Conservation (phyloP, 2,797 vertebrate species). For the Centroberyx gerrardi region DNA sequence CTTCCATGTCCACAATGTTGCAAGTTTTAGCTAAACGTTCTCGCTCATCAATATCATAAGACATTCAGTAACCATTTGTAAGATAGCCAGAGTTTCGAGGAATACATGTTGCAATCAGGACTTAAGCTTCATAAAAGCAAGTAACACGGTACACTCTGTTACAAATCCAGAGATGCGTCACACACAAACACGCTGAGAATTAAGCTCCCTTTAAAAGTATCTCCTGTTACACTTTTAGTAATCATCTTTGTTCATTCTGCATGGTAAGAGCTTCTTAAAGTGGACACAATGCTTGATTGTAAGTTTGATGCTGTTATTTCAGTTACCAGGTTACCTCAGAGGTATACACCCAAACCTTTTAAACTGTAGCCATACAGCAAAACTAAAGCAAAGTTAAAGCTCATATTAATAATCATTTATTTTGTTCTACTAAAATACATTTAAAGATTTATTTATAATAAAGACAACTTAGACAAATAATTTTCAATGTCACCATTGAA, state of each 20-base stretch:
- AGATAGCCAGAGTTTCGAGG: conserved; percentile 43
- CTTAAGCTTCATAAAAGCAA: conserved; percentile 61
- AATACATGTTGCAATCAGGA: conserved; percentile 65
- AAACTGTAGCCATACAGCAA: conserved; percentile 38
- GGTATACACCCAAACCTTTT: conserved; percentile 18
- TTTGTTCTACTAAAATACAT: conserved; percentile 68
- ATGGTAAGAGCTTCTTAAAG: conserved; percentile 24
- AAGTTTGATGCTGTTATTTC: conserved; percentile 52
- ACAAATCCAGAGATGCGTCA: conserved; percentile 55
- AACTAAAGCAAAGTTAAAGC: conserved; percentile 67
- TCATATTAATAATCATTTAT: conserved; percentile 58
- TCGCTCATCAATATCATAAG: conserved; percentile 43
- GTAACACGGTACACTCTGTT: conserved; percentile 55
- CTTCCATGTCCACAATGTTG: conserved; percentile 24
- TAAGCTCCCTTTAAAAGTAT: conserved; percentile 46
- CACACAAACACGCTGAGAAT: conserved; percentile 52
- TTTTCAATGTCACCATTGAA: conserved; percentile 21
- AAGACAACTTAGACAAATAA: conserved; percentile 59
- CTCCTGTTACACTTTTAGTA: conserved; percentile 48
- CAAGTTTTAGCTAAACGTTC: conserved; percentile 17
- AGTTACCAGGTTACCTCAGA: conserved; percentile 60
- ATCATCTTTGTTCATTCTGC: conserved; percentile 39
- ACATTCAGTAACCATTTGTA: conserved; percentile 61
- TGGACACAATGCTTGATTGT: conserved; percentile 48
- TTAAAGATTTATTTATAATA: conserved; percentile 55